A percentile compares a stretch with the other conserved stretches of the same genome.
These are phyloP conservation scores for Lampris incognitus DNA, from an alignment of 2,113 vertebrate genomes.

Conservation along the genomic window DNA sequence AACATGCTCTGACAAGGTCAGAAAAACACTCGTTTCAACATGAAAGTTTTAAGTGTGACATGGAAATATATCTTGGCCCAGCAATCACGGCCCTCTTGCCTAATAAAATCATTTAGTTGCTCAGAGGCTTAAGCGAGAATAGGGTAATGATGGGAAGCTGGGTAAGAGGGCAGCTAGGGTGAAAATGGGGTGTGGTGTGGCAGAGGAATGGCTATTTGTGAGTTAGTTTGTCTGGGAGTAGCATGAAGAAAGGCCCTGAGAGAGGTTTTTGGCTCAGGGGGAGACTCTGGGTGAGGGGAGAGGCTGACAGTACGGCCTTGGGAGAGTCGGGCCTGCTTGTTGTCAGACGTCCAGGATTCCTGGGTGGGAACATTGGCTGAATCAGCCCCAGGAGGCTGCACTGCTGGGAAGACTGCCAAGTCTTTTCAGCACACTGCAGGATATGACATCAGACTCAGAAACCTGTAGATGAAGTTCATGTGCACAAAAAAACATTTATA, in stretches of 20 bases:
- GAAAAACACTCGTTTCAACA: conserved; percentile 67
- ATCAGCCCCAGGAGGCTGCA: conserved; percentile 77
- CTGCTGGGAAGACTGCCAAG: conserved; percentile 74
- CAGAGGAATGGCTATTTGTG: conserved; percentile 60
- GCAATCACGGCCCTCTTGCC: conserved; percentile 63
- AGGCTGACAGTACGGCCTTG: conserved; percentile 72
- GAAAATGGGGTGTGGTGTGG: conserved; percentile 54
- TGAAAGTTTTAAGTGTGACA: conserved; percentile 60
- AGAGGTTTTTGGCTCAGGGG: conserved; percentile 58
- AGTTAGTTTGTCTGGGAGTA: conserved; percentile 56
- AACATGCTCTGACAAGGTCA: conserved; percentile 79
- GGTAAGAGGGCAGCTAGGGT: conserved; percentile 39
- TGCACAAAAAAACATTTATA: conserved; percentile 38
- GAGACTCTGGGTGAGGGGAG: conserved; percentile 59
- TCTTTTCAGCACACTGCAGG: conserved; percentile 65
- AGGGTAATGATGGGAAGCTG: conserved; percentile 45
- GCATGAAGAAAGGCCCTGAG: conserved; percentile 50
- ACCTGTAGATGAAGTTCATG: conserved; percentile 64
- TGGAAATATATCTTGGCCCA: conserved; percentile 46
- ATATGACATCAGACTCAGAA: conserved; percentile 77
- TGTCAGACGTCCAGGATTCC: conserved; percentile 83
- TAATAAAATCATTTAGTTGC: conserved; percentile 53
- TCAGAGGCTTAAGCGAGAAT: conserved; percentile 48
- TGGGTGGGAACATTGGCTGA: conserved; percentile 82
- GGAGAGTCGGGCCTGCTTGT: conserved; percentile 78